phyloP scores from a whole-genome alignment of 2,113 vertebrate genomes.

The Myiagra hebetior region DNA sequence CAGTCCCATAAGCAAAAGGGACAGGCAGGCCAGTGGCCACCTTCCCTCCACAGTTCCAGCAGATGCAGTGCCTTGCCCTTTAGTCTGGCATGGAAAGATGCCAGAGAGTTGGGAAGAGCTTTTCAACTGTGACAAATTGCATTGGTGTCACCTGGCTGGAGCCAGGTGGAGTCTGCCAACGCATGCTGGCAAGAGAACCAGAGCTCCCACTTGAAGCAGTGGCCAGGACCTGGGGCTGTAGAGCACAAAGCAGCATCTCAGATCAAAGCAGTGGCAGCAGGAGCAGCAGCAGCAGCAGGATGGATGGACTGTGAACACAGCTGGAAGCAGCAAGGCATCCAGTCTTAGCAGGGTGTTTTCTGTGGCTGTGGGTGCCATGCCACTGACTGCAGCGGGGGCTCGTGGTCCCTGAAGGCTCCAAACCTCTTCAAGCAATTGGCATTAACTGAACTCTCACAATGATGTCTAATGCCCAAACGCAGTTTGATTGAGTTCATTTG shows the following conservation, averaged over 20 bases:
- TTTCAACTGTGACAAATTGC: neutral
- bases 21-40: neutral
- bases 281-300: neutral
- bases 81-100: neutral
- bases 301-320: neutral
- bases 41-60: neutral
- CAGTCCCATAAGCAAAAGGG: neutral
- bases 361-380: neutral
- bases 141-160: neutral
- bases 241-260: neutral
- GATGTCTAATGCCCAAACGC: neutral
- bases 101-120: neutral
- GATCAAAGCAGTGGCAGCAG: neutral
- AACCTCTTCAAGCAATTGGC: neutral
- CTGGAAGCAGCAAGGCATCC: neutral
- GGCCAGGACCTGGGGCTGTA: neutral
- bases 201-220: neutral
- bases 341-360: neutral
- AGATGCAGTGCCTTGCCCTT: neutral
- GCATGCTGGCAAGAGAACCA: rapidly evolving
- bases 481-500: neutral
- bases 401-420: neutral
- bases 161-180: neutral
- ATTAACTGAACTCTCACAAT: neutral
- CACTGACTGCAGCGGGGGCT: neutral